Evolutionary conservation across 2,113 vertebrate species (phyloP), one percentile per base, ranked within the genome.

Genomic region (Silurus meridionalis): DNA sequence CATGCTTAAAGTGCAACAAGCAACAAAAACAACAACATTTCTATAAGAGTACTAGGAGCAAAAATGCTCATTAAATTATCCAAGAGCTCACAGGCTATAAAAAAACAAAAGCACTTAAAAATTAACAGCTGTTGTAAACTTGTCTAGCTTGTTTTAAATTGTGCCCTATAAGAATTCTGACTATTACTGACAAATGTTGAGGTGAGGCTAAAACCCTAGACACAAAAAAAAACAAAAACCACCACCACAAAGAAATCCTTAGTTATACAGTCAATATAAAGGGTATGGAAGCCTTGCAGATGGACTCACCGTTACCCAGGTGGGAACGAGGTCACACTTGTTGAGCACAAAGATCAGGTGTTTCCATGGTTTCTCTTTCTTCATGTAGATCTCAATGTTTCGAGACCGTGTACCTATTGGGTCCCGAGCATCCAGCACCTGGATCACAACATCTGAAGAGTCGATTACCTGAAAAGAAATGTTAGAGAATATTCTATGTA

Each of bases 261-360:
- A 11, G 6, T 66, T 53, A 7, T 55, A 8, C 1, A 46, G 6
- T 79, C 0, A 80, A 28, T 48, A 58, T 11, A n/a, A 23, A 53
- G 5, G 14, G 11, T 53, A 53, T 21, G n/a, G 50, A 53, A n/a
- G 21, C 50, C 9, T 6, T 3, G 48, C 19, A 52, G 19, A 6
- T 87, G 21, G 87, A 91, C 96, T 95, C 93, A 99, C 98, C 8
- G 98, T 99, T 83, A 96, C 98, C 98, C 98, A 99, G 80, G 98
- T 95, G 53, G 98, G 98, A 92, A 99, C 93, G 61, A 99, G 97
- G 89, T 99, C 98, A 93, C 98, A 99, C 86, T 99, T 99, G 92
- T 99, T 99, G 11, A 99, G 94, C 84, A 99, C 97, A 91, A 99
- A 99, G 91, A 99, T 97, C 13, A 99, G 95, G 86, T 99, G 97